Percentiles rank a stretch among this genome's conserved stretches.
phyloP scores from a whole-genome alignment of 2,113 vertebrate genomes.

The Erinaceus europaeus region DNA sequence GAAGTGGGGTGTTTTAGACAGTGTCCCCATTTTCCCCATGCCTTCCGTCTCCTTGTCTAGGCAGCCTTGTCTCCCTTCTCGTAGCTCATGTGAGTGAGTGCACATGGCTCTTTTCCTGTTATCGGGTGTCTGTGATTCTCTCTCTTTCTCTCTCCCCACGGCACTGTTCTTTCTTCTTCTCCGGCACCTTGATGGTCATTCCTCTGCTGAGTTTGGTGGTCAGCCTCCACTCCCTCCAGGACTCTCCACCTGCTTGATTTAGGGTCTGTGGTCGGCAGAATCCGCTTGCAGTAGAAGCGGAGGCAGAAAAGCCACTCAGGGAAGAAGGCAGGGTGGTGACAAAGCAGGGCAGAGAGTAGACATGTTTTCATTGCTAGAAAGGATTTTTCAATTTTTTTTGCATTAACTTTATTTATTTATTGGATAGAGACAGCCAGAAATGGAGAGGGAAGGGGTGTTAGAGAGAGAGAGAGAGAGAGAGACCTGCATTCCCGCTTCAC shows the following conservation, averaged over 20 bases:
- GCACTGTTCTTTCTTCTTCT: not conserved
- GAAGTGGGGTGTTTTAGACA: not conserved
- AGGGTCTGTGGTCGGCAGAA: not conserved
- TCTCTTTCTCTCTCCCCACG: not conserved
- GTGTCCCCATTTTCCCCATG: not conserved
- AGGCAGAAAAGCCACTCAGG: too few relatives aligned
- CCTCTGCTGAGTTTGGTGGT: not conserved
- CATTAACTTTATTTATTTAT: too few relatives aligned
- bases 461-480: too few relatives aligned
- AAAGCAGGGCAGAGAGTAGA: not conserved
- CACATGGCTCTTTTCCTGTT: accelerated
- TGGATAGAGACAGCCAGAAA: too few relatives aligned
- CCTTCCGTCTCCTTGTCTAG: not conserved
- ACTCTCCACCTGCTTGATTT: not conserved
- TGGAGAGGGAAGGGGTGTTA: too few relatives aligned
- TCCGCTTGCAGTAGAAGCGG: too few relatives aligned
- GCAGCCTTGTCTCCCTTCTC: not conserved
- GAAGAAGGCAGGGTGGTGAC: accelerated
- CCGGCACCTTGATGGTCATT: not conserved
- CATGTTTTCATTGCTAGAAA: too few relatives aligned
- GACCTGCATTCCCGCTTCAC: too few relatives aligned
- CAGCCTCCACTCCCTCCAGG: not conserved
- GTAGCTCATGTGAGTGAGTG: not conserved
- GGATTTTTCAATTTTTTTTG: too few relatives aligned
- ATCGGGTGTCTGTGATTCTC: accelerated